Evolutionary conservation across 2,888 invertebrate genomes (phyloP).

Genomic region (Cosmia pyralina): DNA sequence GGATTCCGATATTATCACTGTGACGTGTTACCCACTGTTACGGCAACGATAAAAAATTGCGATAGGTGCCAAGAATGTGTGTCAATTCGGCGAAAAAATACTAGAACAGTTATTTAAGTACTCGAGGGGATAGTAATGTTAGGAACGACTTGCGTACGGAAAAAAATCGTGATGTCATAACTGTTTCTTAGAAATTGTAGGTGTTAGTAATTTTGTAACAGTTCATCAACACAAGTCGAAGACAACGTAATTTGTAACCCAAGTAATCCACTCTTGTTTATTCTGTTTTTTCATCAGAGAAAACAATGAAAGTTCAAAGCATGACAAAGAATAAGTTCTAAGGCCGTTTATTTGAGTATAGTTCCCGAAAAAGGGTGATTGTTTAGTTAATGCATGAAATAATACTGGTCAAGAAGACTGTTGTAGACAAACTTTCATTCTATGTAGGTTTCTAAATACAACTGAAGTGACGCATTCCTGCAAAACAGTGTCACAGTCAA

Average conservation of each 20-base stretch:
- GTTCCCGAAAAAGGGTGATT: neutral
- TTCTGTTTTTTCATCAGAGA: neutral
- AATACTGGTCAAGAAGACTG: neutral
- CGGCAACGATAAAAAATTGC: slow-evolving; percentile 40
- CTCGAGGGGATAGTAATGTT: neutral
- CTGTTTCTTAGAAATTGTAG: neutral
- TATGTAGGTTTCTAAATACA: neutral
- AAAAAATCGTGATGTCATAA: neutral
- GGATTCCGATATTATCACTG: slow-evolving; percentile 29
- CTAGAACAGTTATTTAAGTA: slow-evolving; percentile 33
- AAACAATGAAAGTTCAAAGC: neutral
- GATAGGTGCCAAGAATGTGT: slow-evolving; percentile 60
- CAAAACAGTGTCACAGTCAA: neutral
- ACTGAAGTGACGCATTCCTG: too few species aligned
- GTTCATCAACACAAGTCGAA: neutral
- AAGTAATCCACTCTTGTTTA: neutral
- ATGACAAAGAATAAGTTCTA: neutral
- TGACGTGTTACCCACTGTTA: slow-evolving; percentile 22
- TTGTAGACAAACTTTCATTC: neutral
- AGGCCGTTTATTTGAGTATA: too few species aligned
- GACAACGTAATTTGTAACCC: neutral
- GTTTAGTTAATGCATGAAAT: neutral
- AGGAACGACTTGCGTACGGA: neutral
- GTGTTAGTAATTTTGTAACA: slow-evolving; percentile 4
- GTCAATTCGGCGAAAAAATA: slow-evolving; percentile 53